Conservation (phyloP, 2,888 invertebrate species). For the Helicoverpa assulta region DNA sequence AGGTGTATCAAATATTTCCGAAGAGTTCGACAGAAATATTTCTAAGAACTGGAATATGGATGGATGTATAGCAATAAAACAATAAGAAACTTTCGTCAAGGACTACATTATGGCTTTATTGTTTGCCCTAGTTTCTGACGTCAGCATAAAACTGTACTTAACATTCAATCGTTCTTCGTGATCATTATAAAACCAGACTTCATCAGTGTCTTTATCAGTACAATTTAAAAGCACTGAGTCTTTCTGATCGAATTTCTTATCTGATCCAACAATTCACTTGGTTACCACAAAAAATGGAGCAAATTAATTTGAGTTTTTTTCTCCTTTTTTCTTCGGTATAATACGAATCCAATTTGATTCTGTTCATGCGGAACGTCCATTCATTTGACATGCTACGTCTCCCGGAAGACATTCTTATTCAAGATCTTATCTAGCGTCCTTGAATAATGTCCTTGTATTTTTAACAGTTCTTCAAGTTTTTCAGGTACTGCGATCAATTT, state of each 20-base stretch:
- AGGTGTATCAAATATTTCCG: too few relatives aligned
- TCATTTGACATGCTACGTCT: constrained; percentile 57
- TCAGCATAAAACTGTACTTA: background rate
- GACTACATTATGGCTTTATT: background rate
- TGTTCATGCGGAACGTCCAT: constrained; percentile 57
- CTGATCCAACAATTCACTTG: constrained; percentile 30
- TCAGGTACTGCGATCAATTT: constrained; percentile 5
- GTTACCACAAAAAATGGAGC: constrained; percentile 37
- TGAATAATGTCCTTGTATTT: constrained; percentile 29
- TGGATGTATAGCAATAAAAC: background rate
- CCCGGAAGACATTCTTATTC: constrained; percentile 52
- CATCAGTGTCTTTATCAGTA: background rate
- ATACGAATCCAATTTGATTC: constrained; percentile 51
- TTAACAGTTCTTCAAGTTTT: background rate
- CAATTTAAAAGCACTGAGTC: background rate
- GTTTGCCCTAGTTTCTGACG: constrained; percentile 1
- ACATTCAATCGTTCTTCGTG: background rate
- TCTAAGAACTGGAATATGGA: background rate
- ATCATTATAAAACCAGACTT: background rate
- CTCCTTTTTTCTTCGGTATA: constrained; percentile 31
- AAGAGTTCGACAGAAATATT: too few relatives aligned
- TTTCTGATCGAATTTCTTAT: constrained; percentile 37
- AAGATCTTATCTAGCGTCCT: constrained; percentile 46
- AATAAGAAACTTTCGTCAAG: background rate
- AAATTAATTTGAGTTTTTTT: constrained; percentile 42